Percentiles rank a stretch among this genome's conserved stretches.
These are phyloP conservation scores for Yponomeuta malinellus DNA, from an alignment of 2,888 invertebrate species.

Conservation along the genomic window DNA sequence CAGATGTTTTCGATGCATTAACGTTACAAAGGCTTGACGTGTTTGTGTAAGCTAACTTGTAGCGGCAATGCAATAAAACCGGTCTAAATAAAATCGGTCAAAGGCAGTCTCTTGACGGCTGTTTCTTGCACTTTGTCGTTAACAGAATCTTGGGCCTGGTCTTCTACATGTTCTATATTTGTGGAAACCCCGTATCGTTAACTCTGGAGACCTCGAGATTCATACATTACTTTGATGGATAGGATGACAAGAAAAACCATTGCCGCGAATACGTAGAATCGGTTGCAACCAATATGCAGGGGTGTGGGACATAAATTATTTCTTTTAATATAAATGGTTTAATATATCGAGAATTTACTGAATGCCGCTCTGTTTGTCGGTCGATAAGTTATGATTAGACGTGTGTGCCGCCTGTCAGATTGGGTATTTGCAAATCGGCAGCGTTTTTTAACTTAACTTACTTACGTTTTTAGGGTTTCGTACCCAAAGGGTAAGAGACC, in stretches of 20 bases:
- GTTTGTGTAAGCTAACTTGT: too few relatives aligned
- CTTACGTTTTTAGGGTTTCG: background rate
- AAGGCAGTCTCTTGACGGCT: too few relatives aligned
- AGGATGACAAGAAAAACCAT: background rate
- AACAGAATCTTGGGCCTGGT: too few relatives aligned
- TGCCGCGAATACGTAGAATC: background rate
- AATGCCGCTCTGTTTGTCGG: background rate
- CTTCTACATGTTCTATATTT: too few relatives aligned
- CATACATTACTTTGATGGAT: background rate
- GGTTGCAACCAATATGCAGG: background rate
- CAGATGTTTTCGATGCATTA: too few relatives aligned
- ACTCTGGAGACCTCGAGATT: slow-evolving; percentile 21
- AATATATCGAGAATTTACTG: slow-evolving; percentile 4
- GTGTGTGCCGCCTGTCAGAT: background rate
- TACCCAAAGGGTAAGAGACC: too few relatives aligned
- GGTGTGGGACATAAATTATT: slow-evolving; percentile 21
- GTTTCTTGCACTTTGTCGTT: too few relatives aligned
- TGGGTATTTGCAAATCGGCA: background rate
- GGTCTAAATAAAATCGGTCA: too few relatives aligned
- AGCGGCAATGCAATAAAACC: too few relatives aligned
- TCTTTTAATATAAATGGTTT: slow-evolving; percentile 50
- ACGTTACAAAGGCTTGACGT: too few relatives aligned
- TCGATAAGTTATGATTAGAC: slow-evolving; percentile 1
- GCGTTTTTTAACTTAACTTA: background rate
- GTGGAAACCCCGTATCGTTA: slow-evolving; percentile 33